These are phyloP conservation scores for Anniella stebbinsi DNA, from an alignment of 2,797 vertebrate genomes.

Conservation along the genomic window DNA sequence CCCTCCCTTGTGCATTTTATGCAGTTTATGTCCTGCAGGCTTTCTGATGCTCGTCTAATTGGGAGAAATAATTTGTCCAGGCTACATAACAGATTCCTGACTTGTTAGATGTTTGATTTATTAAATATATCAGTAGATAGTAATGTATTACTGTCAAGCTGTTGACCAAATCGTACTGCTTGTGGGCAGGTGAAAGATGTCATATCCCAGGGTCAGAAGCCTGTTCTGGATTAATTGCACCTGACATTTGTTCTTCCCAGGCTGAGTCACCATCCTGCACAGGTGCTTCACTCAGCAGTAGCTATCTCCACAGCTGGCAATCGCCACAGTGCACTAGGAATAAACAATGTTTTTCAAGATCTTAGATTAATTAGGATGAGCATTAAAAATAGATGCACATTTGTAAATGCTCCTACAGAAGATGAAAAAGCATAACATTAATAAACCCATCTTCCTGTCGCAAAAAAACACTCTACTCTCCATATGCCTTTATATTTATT, in stretches of 20 bases:
- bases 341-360: conserved; percentile 15
- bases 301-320: conserved; percentile 35
- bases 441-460: neutral
- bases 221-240: conserved; percentile 20
- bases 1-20: neutral
- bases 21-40: neutral
- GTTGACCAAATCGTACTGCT: conserved; percentile 27
- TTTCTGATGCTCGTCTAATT: neutral
- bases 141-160: conserved; percentile 16
- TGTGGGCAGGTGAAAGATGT: conserved; percentile 40
- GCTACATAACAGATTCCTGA: conserved; percentile 35
- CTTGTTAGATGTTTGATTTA: conserved; percentile 26
- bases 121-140: conserved; percentile 28
- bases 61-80: conserved; percentile 41
- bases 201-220: conserved; percentile 25
- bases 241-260: conserved; percentile 11
- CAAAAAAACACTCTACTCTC: neutral
- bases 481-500: neutral
- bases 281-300: conserved; percentile 43
- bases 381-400: conserved; percentile 24
- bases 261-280: neutral
- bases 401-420: conserved; percentile 38
- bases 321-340: neutral
- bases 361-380: conserved; percentile 30
- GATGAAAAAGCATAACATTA: conserved; percentile 15